These are phyloP conservation scores for Brienomyrus longianalis DNA, from an alignment of 2,113 vertebrate species.

Conservation along the genomic window DNA sequence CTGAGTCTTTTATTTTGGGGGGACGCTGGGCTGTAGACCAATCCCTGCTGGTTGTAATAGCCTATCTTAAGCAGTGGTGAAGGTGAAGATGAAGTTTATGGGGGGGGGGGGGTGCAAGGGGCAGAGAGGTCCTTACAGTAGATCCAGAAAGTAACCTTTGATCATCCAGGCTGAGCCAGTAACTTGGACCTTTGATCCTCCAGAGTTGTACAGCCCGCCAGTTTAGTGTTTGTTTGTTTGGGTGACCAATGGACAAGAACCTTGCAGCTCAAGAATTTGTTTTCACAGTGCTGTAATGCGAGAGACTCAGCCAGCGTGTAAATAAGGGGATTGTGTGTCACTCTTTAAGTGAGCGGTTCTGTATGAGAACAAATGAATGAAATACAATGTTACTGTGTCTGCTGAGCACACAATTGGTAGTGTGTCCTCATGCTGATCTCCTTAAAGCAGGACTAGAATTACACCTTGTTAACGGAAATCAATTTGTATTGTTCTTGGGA, in stretches of 20 bases:
- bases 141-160: not conserved
- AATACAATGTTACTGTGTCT: not conserved
- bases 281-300: not conserved
- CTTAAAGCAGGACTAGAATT: not conserved
- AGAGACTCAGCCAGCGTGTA: not conserved
- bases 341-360: not conserved
- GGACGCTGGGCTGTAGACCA: not conserved
- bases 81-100: not conserved
- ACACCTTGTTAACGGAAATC: not conserved
- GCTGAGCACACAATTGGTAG: not conserved
- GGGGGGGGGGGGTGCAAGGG: not conserved
- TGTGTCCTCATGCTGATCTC: slow-evolving; percentile 8
- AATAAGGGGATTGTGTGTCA: not conserved
- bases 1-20: not conserved
- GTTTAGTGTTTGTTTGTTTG: not conserved
- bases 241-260: not conserved
- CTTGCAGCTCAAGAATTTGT: not conserved
- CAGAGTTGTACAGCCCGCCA: not conserved
- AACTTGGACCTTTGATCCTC: not conserved
- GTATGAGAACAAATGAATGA: not conserved
- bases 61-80: not conserved
- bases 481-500: not conserved
- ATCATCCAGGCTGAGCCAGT: not conserved
- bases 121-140: not conserved
- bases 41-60: not conserved